Conservation (phyloP, 2,113 vertebrate species). For the Gopherus flavomarginatus region DNA sequence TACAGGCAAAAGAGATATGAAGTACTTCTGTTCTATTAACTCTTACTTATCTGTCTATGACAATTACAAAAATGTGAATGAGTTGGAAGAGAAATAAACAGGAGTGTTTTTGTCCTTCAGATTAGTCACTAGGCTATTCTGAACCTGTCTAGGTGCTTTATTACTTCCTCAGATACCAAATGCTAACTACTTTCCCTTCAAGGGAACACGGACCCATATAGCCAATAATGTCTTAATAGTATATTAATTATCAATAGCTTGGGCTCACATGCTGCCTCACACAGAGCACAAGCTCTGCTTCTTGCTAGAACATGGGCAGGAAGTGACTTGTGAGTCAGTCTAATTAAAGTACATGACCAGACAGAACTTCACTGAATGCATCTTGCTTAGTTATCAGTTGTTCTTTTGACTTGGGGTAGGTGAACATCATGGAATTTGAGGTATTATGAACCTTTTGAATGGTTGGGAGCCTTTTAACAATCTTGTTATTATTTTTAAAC, state of each 20-base stretch:
- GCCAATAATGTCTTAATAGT: background rate
- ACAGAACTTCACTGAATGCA: background rate
- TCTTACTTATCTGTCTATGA: no score
- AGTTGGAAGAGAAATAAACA: background rate
- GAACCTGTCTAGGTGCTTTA: background rate
- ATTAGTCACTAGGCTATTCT: background rate
- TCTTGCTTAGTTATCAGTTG: background rate
- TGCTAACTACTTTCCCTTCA: background rate
- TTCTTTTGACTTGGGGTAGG: background rate
- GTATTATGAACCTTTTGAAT: background rate
- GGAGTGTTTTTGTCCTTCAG: background rate
- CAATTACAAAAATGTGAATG: background rate
- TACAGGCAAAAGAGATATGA: no score
- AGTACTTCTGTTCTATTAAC: no score
- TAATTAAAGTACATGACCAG: background rate
- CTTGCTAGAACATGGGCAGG: background rate
- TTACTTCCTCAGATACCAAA: background rate
- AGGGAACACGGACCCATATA: background rate
- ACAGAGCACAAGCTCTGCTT: background rate
- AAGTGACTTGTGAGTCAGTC: no score
- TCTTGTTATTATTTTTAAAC: background rate
- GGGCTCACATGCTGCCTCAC: rapidly evolving
- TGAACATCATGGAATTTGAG: background rate
- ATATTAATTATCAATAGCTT: background rate
- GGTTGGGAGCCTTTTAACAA: background rate